Evolutionary conservation across 2,888 invertebrate genomes (phyloP), one percentile per base, ranked within the genome.

Genomic region (Thelaira solivaga): DNA sequence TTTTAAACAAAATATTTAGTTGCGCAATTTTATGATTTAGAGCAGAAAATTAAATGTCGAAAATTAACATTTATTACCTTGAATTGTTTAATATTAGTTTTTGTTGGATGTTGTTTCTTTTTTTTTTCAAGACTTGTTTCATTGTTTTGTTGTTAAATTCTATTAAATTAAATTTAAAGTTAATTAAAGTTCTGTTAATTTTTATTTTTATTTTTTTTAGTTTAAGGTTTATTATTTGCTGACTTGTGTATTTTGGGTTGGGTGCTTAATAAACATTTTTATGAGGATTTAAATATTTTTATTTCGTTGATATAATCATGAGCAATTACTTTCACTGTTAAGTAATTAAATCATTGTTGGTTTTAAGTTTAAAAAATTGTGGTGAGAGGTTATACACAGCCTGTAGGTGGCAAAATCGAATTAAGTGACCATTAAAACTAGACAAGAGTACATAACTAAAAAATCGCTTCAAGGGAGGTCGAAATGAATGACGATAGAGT

Each of bases 21-120:
- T 83, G 81, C 82, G 81, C 80, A 85, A 85, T 55, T 64, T 77
- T 57, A 78, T 83, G 81, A 82, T 81, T 83, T 83, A 80, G 76
- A 81, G 82, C 78, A 83, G 82, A 83, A 82, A 85, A 85, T 83
- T 83, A 82, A 83, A 82, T 83, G 83, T 81, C 80, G 80, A 83
- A 84, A 80, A 78, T 78, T 36, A 53, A 68, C 55, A 68, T 74
- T 69, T 72, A 74, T 78, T 83, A 81, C 80, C 82, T 82, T 83
- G 81, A 76, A 77, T 78, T 62, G 36, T 65, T 65, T 51, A 59
- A 13, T 43, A 49, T 57, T 47, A 24, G 26, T 22, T 26, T 55
- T 55, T 39, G 13, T 43, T 10, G n/a, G 24, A 10, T 20, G 29
- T 57, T 39, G 11, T 57, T 72, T 29, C 24, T n/a, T 11, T 18